Conservation (phyloP, 1,140 invertebrate genomes). For the Saxidomus purpurata region DNA sequence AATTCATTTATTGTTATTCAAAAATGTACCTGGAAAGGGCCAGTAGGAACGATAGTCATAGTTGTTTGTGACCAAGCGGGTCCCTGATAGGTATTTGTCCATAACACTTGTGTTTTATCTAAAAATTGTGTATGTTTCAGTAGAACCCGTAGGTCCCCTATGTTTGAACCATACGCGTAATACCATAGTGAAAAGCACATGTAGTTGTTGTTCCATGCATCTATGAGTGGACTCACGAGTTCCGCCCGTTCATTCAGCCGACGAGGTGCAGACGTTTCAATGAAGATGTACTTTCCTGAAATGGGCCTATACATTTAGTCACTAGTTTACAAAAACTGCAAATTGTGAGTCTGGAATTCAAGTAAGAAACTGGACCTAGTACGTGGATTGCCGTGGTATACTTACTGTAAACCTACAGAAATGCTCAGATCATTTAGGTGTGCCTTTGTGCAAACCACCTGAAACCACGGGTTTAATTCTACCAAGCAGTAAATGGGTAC, state of each 20-base stretch:
- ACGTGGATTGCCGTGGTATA: no score
- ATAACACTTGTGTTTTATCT: conserved; percentile 6
- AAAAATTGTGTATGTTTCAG: not conserved
- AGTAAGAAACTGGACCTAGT: no score
- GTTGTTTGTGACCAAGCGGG: not conserved
- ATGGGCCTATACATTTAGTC: no score
- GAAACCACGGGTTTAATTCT: no score
- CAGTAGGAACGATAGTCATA: not conserved
- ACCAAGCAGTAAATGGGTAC: no score
- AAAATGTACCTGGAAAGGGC: not conserved
- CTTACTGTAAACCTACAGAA: no score
- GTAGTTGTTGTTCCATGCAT: conserved; percentile 30
- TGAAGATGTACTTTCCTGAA: conserved; percentile 25
- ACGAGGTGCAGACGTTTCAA: conserved; percentile 25
- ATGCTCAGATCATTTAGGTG: no score
- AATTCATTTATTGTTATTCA: no score
- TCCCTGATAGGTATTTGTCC: not conserved
- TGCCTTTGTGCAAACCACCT: no score
- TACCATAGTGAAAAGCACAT: conserved; percentile 22
- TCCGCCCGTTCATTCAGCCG: not conserved
- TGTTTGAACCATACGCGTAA: not conserved
- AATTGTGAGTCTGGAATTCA: no score
- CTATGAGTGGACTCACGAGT: conserved; percentile 13
- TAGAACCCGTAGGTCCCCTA: not conserved
- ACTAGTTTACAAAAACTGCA: no score